Evolutionary conservation across 2,888 invertebrate genomes (phyloP), one percentile per base, ranked within the genome.

Genomic region (Cancer borealis): DNA sequence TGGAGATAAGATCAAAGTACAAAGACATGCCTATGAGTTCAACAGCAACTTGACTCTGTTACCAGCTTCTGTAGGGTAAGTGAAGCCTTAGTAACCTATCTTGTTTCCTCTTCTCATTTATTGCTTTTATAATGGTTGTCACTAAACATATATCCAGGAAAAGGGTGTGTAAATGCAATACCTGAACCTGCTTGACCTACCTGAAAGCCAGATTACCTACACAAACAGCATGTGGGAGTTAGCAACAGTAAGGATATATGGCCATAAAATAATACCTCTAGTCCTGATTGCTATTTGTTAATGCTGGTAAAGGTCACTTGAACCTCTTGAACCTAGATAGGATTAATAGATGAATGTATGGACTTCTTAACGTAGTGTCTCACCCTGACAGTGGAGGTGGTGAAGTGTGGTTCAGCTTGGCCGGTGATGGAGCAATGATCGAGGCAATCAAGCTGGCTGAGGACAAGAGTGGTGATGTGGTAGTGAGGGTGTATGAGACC

Each of bases 31-130:
- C 0, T 95, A 95, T 88, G 95, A 95, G 54, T 95, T 94, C 94
- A 95, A 95, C 88, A 94, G 88, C 90, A 87, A 92, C 4, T 17
- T 97, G 96, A 30, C 88, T 4, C n/a, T 87, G 84, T 47, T 46
- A 66, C 17, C 73, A 88, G 30, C 91, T 60, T 10, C 94, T 91
- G 4, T 14, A 46, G 10, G 84, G 49, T 39, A 91, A 84, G 91
- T 93, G 26, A 90, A 30, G 73, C 26, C n/a, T 26, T 26, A 73
- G 73, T 26, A 73, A 26, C 73, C n/a, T 21, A 60, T 26, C 73
- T 73, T 73, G 26, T 26, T 26, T 21, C 26, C 26, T 21, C 21
- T 21, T 66, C 17, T 66, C 3, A 21, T 17, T 17, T 21, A 17
- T 66, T 66, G 60, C 5, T 66, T 12, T 66, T 66, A 17, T 66